Evolutionary conservation across 2,888 invertebrate species (phyloP), one percentile per base, ranked within the genome.

Genomic region (Eutolmus rufibarbis): DNA sequence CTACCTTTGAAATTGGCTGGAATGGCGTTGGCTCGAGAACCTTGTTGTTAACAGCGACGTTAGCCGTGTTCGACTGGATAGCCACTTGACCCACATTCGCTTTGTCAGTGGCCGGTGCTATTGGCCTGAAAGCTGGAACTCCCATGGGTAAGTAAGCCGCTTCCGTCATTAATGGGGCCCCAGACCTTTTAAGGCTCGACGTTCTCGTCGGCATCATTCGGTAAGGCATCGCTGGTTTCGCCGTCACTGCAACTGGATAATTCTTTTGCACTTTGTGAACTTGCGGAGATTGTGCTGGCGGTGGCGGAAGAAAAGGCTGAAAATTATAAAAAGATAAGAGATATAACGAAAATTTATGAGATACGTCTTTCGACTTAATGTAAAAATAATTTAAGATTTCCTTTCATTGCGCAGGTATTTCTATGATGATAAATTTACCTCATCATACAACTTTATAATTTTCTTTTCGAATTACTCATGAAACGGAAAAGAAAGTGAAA

Each of bases 91-190:
- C 88, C 87, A 40, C 66, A 40, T 87, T 31, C 0, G 37, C 8
- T 8, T 86, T 85, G 16, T 77, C 56, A 12, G 76, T 57, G 8
- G 94, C 95, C 34, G 95, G 94, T 74, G 97, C 96, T 89, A 97
- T 94, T 0, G 97, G 97, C 91, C 94, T 96, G 92, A 97, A 97
- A 0, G 96, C 95, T 46, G 97, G 97, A 9, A 97, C 95, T 9
- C 94, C 94, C 92, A 94, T 92, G 2, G 94, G 93, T 90, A 94
- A 91, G 0, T 94, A 94, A 85, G 94, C 94, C 0, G 94, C 94
- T 91, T 94, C 92, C 16, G 94, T 92, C 92, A 93, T 92, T 1
- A 87, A 89, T 86, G 88, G 88, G 37, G 78, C 57, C 14, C 77
- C 86, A 23, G 86, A 86, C 74, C 87, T 81, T 43, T 87, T 86